Conservation (phyloP, 2,888 invertebrate genomes). For the Noctua comes region DNA sequence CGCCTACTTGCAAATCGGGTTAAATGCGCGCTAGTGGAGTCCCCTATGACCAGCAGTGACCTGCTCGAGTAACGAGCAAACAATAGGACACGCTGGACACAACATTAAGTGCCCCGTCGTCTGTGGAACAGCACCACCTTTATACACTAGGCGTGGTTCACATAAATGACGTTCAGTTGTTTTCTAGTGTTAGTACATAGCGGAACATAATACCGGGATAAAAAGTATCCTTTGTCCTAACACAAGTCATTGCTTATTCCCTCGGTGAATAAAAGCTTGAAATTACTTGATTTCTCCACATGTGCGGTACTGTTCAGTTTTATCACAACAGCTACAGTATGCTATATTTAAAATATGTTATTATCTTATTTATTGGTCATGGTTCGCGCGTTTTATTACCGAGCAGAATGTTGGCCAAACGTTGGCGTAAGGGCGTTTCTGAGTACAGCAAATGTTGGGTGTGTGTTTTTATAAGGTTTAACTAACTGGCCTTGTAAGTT, state of each 20-base stretch:
- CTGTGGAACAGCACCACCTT: too few relatives aligned
- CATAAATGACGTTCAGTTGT: too few relatives aligned
- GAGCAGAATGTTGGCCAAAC: background rate
- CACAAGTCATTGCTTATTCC: background rate
- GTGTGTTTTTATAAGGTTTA: background rate
- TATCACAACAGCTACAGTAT: conserved; percentile 9
- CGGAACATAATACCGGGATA: background rate
- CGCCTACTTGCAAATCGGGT: too few relatives aligned
- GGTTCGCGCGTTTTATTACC: conserved; percentile 6
- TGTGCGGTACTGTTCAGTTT: background rate
- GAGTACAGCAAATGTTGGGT: background rate
- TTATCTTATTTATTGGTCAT: conserved; percentile 14
- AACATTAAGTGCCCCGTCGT: too few relatives aligned
- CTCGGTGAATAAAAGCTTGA: background rate
- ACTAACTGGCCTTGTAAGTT: too few relatives aligned
- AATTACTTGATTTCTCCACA: background rate
- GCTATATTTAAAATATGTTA: conserved; percentile 36
- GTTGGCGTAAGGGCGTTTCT: background rate
- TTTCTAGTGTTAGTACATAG: too few relatives aligned
- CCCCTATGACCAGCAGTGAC: too few relatives aligned
- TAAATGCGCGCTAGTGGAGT: too few relatives aligned
- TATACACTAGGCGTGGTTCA: too few relatives aligned
- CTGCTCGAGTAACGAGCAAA: too few relatives aligned
- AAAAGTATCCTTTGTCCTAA: background rate
- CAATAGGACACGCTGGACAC: too few relatives aligned